A percentile compares a stretch with the other conserved stretches of the same genome.
Evolutionary conservation across 2,888 invertebrate species (phyloP).

Genomic region (Phaedon cochleariae): DNA sequence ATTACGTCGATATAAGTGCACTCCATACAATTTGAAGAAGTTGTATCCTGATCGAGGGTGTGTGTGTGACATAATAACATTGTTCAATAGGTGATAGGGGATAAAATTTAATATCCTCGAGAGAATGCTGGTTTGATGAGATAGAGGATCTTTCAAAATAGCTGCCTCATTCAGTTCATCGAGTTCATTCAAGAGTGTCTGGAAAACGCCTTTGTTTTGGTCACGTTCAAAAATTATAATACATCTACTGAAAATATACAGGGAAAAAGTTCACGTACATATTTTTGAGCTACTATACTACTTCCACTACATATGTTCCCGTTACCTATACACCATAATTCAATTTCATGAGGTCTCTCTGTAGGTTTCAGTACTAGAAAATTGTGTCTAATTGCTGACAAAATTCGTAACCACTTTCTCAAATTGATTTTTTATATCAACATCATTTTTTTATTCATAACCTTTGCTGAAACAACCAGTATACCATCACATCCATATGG

Average conservation of each 20-base stretch:
- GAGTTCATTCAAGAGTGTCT: not conserved
- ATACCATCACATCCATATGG: too few relatives aligned
- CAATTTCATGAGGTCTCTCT: too few relatives aligned
- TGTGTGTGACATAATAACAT: not conserved
- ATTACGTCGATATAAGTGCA: not conserved
- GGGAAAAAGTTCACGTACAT: not conserved
- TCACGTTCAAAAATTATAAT: not conserved
- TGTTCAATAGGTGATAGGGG: not conserved
- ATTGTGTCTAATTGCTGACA: too few relatives aligned
- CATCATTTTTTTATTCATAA: too few relatives aligned
- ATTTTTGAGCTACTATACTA: not conserved
- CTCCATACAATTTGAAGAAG: not conserved
- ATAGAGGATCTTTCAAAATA: not conserved
- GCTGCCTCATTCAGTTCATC: not conserved
- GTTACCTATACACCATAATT: too few relatives aligned
- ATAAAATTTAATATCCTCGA: not conserved
- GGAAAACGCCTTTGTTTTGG: not conserved
- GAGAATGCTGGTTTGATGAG: not conserved
- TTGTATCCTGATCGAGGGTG: not conserved
- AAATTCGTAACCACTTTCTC: too few relatives aligned
- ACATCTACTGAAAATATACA: not conserved
- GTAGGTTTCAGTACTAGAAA: too few relatives aligned
- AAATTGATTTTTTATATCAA: too few relatives aligned
- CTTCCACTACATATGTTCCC: too few relatives aligned
- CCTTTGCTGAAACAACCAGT: too few relatives aligned